These are phyloP conservation scores for Bursaphelenchus okinawaensis DNA, from an alignment of 2,888 invertebrate genomes.

Conservation along the genomic window DNA sequence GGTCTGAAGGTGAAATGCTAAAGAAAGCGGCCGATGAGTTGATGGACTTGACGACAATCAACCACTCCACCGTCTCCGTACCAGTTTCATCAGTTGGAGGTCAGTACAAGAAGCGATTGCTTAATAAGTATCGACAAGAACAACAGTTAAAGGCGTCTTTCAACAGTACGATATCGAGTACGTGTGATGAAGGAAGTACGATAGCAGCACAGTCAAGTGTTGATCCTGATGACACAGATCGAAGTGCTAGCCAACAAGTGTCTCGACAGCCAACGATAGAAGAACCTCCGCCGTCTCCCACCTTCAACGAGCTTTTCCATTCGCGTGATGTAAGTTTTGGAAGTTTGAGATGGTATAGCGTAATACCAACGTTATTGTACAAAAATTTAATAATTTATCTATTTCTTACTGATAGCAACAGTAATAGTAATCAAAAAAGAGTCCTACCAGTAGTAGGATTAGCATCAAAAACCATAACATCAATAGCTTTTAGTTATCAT, in stretches of 20 bases:
- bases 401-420: no score
- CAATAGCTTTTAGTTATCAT: conserved; percentile 22
- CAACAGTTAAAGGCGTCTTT: conserved; percentile 26
- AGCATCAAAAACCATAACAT: not conserved
- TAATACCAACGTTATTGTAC: conserved; percentile 15
- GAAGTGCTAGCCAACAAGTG: conserved; percentile 28
- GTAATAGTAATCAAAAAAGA: no score
- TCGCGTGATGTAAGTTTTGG: conserved; percentile 27
- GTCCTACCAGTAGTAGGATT: not conserved
- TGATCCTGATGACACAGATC: conserved; percentile 23
- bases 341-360: conserved; percentile 19
- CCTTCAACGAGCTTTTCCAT: conserved; percentile 30
- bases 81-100: conserved; percentile 33
- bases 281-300: conserved; percentile 39
- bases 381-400: no score
- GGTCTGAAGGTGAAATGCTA: conserved; percentile 54
- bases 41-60: conserved; percentile 32
- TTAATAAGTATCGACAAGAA: conserved; percentile 42
- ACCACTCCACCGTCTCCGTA: conserved; percentile 43
- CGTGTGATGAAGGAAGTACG: conserved; percentile 15
- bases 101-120: conserved; percentile 44
- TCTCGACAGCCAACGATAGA: conserved; percentile 42
- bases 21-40: conserved; percentile 28
- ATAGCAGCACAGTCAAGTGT: conserved; percentile 7
- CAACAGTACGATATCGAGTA: conserved; percentile 13